These are phyloP conservation scores for Eurosta solidaginis DNA, from an alignment of 1,140 invertebrate genomes.

Conservation along the genomic window DNA sequence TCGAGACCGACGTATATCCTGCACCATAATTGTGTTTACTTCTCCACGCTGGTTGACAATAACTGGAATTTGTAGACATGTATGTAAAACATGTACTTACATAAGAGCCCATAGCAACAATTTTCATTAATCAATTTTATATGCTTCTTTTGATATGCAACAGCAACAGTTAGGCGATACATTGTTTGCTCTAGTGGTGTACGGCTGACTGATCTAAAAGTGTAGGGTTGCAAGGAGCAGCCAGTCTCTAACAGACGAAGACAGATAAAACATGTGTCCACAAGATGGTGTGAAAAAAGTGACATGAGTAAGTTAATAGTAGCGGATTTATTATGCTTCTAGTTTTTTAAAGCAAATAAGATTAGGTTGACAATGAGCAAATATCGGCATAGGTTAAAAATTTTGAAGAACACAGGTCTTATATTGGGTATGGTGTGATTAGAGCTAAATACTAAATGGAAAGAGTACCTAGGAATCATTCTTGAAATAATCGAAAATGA, in stretches of 20 bases:
- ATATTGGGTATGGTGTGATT: too few species aligned
- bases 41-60: background rate
- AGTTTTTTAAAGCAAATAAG: background rate
- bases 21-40: background rate
- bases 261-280: background rate
- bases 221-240: too few species aligned
- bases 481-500: too few species aligned
- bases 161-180: background rate
- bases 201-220: too few species aligned
- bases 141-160: background rate
- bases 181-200: too few species aligned
- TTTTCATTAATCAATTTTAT: background rate
- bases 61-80: background rate
- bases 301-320: background rate
- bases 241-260: background rate
- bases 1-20: too few species aligned
- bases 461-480: too few species aligned
- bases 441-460: too few species aligned
- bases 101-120: background rate
- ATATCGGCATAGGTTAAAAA: too few species aligned
- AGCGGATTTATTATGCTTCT: background rate
- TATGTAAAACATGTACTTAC: background rate
- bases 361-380: too few species aligned
- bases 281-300: slow-evolving; percentile 11
- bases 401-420: too few species aligned